phyloP scores from a whole-genome alignment of 2,797 vertebrate species.

The Discoglossus pictus region DNA sequence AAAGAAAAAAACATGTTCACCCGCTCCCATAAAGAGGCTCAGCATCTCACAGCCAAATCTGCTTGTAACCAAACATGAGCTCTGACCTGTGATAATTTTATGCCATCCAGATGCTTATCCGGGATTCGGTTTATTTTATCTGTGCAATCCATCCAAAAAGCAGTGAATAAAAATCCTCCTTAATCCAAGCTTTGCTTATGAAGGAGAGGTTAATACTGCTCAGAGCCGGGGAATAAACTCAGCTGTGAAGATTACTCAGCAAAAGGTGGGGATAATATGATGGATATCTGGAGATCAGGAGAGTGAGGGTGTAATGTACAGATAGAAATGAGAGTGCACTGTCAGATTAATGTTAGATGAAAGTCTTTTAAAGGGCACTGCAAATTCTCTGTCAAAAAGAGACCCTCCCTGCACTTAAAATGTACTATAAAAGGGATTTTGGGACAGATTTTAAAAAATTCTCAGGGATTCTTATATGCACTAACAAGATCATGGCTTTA shows the following conservation, averaged over 20 bases:
- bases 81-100: conserved; percentile 38
- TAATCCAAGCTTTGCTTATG: conserved; percentile 37
- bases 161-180: conserved; percentile 34
- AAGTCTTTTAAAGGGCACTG: too few relatives aligned
- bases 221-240: conserved; percentile 26
- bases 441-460: too few relatives aligned
- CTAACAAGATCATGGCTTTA: too few relatives aligned
- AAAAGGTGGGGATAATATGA: conserved; percentile 29
- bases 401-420: too few relatives aligned
- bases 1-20: conserved; percentile 1
- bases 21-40: conserved; percentile 5
- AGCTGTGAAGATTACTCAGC: neutral
- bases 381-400: too few relatives aligned
- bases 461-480: too few relatives aligned
- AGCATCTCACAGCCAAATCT: conserved; percentile 21
- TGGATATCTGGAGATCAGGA: conserved; percentile 18
- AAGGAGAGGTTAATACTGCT: conserved; percentile 32
- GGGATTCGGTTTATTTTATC: conserved; percentile 46
- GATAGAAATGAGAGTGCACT: neutral
- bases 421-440: too few relatives aligned
- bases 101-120: conserved; percentile 40
- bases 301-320: conserved; percentile 18
- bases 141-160: conserved; percentile 36
- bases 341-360: too few relatives aligned
- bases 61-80: conserved; percentile 12